Conservation (phyloP, 2,888 invertebrate species). For the Drosophila anomelani region DNA sequence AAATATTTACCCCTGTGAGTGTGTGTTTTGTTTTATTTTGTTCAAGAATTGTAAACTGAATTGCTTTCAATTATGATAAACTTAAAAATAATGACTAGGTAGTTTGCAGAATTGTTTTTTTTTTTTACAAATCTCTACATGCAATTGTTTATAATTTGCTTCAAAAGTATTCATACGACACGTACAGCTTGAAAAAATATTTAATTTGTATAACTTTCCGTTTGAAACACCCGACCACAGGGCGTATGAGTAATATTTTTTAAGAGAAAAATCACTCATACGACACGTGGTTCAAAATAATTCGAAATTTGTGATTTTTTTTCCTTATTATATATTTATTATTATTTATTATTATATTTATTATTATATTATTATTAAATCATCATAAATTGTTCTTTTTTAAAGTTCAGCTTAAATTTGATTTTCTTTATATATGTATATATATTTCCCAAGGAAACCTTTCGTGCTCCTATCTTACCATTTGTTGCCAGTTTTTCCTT, state of each 20-base stretch:
- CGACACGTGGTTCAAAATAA: not conserved
- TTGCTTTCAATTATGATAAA: slow-evolving; percentile 5
- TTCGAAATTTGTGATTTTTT: too few species aligned
- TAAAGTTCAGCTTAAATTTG: not conserved
- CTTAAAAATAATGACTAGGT: not conserved
- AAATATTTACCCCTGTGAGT: slow-evolving; percentile 4
- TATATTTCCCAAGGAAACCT: not conserved
- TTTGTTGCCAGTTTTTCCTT: slow-evolving; percentile 26
- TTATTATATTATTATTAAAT: too few species aligned
- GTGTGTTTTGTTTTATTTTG: not conserved
- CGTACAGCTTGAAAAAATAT: not conserved
- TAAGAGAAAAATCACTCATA: not conserved
- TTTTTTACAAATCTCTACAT: not conserved
- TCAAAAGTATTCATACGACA: not conserved
- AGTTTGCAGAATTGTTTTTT: not conserved
- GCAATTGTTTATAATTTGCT: not conserved
- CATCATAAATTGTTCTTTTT: not conserved
- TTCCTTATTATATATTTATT: too few species aligned
- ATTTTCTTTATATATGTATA: not conserved
- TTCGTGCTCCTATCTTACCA: slow-evolving; percentile 12
- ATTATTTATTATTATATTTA: too few species aligned
- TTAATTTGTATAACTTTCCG: too few species aligned
- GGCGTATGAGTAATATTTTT: slow-evolving; percentile 9
- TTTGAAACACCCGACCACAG: not conserved
- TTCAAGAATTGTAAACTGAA: not conserved